Conservation (phyloP, 2,797 vertebrate genomes). For the Carcharodon carcharias region DNA sequence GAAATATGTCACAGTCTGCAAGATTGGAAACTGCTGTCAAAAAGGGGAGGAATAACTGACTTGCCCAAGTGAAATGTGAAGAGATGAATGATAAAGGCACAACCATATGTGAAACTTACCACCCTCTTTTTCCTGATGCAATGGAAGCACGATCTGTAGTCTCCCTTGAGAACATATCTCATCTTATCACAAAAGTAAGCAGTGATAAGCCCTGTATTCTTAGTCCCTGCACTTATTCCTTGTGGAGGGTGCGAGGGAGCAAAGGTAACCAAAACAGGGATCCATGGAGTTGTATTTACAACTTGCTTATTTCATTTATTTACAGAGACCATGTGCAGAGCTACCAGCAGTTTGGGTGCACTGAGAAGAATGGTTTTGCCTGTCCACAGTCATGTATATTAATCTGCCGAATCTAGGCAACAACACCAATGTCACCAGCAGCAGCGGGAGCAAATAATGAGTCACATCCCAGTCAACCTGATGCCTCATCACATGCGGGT, state of each 20-base stretch:
- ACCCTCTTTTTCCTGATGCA: neutral
- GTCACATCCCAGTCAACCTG: neutral
- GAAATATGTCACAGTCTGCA: neutral
- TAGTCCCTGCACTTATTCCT: neutral
- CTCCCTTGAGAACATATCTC: neutral
- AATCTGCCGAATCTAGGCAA: neutral
- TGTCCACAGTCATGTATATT: neutral
- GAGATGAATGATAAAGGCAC: neutral
- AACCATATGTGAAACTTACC: neutral
- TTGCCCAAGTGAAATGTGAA: neutral
- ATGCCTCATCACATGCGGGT: neutral
- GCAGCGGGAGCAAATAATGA: neutral
- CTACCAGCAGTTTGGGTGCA: neutral
- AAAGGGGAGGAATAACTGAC: neutral
- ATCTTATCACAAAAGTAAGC: neutral
- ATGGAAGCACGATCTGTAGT: neutral
- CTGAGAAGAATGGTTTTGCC: neutral
- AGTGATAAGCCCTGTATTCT: neutral
- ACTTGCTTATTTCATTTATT: neutral
- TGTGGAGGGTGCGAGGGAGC: neutral
- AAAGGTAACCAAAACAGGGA: neutral
- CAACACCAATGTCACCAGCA: neutral
- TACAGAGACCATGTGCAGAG: neutral
- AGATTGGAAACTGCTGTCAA: neutral
- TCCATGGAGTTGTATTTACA: neutral